Evolutionary conservation across 2,113 vertebrate species (phyloP).

Genomic region (Hippocampus abdominalis): DNA sequence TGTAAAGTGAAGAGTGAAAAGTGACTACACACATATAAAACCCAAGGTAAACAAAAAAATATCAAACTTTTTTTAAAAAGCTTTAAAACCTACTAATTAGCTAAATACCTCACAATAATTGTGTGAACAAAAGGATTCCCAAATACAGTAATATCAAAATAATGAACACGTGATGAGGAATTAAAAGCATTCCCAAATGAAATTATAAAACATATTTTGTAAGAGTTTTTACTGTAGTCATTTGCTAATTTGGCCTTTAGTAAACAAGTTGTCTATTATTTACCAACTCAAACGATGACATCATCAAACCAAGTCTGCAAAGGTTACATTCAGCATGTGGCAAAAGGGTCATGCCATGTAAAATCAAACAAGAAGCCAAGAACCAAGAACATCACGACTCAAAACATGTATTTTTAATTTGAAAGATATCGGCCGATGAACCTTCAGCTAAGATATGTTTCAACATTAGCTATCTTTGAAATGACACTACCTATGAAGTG

Average conservation of each 20-base stretch:
- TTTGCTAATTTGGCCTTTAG: neutral
- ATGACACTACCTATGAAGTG: too few relatives aligned
- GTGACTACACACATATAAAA: neutral
- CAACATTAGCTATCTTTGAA: too few relatives aligned
- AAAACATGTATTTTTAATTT: too few relatives aligned
- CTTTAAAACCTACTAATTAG: too few relatives aligned
- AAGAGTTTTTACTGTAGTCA: neutral
- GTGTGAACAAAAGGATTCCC: neutral
- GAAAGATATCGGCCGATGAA: too few relatives aligned
- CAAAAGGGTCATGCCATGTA: neutral
- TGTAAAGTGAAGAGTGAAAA: neutral
- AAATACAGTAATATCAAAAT: neutral
- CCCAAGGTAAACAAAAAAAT: too few relatives aligned
- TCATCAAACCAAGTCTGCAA: neutral
- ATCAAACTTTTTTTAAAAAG: too few relatives aligned
- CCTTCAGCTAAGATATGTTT: too few relatives aligned
- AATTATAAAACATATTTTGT: neutral
- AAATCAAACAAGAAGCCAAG: neutral
- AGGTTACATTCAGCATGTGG: neutral
- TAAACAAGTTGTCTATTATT: neutral
- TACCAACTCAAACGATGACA: neutral
- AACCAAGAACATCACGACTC: too few relatives aligned
- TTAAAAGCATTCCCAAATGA: neutral
- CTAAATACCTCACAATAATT: neutral
- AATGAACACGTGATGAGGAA: neutral